Conservation (phyloP, 2,888 invertebrate genomes). For the Cheilosia vulpina region DNA sequence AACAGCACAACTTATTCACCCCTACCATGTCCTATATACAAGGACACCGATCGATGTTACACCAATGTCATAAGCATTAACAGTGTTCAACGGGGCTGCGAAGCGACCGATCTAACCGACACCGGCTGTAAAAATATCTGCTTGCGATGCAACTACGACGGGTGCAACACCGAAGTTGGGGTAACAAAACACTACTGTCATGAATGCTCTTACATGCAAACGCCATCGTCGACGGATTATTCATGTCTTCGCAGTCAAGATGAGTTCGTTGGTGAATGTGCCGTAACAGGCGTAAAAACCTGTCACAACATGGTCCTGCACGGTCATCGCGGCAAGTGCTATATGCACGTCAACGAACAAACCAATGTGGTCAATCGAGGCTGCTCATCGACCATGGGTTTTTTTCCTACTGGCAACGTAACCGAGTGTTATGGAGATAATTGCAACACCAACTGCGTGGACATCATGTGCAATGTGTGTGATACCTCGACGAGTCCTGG, state of each 20-base stretch:
- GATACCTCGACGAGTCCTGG: conserved; percentile 77
- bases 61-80: conserved; percentile 78
- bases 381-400: conserved; percentile 80
- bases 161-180: conserved; percentile 79
- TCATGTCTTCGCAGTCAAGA: conserved; percentile 78
- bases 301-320: conserved; percentile 79
- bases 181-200: conserved; percentile 77
- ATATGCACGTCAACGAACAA: conserved; percentile 78
- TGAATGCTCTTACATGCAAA: conserved; percentile 76
- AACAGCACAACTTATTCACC: conserved; percentile 63
- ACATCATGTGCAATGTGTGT: conserved; percentile 79
- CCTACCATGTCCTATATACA: conserved; percentile 79
- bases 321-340: conserved; percentile 79
- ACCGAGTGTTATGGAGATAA: conserved; percentile 79
- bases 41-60: conserved; percentile 79
- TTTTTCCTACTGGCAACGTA: conserved; percentile 78
- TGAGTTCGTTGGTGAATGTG: conserved; percentile 64
- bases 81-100: conserved; percentile 79
- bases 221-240: conserved; percentile 73
- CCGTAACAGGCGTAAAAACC: conserved; percentile 71
- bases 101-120: conserved; percentile 76
- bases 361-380: conserved; percentile 79
- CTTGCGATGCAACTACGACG: conserved; percentile 80
- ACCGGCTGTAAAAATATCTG: conserved; percentile 78
- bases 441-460: conserved; percentile 78